Percentiles rank a stretch among this genome's conserved stretches.
These are phyloP conservation scores for Galbula dea DNA, from an alignment of 2,113 vertebrate genomes.

Conservation along the genomic window DNA sequence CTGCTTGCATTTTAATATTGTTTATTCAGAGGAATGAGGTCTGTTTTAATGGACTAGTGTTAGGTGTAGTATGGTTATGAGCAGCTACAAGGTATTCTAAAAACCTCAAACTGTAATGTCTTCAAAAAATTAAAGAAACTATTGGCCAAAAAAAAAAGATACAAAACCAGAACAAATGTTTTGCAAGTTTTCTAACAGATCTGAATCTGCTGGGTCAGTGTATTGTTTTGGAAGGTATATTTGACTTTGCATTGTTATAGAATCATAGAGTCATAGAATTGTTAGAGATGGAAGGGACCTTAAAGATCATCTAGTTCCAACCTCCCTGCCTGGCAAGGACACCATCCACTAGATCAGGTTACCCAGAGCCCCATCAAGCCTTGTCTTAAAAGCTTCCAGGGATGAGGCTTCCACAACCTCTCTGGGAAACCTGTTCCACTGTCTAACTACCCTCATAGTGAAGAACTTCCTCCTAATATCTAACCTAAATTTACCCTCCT, in stretches of 20 bases:
- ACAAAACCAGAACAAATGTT: not conserved
- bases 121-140: not conserved
- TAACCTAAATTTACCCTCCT: too few relatives aligned
- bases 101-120: not conserved
- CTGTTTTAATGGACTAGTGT: not conserved
- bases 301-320: too few relatives aligned
- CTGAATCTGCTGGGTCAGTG: not conserved
- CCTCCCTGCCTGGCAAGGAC: too few relatives aligned
- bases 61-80: not conserved
- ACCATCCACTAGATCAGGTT: too few relatives aligned
- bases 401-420: too few relatives aligned
- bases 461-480: too few relatives aligned
- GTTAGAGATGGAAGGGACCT: too few relatives aligned
- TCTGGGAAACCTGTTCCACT: too few relatives aligned
- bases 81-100: not conserved
- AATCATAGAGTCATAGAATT: too few relatives aligned
- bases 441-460: too few relatives aligned
- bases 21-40: not conserved
- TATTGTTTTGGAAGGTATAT: not conserved
- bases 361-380: too few relatives aligned
- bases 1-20: not conserved
- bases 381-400: too few relatives aligned
- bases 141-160: not conserved
- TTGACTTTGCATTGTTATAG: not conserved
- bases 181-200: not conserved